Conservation (phyloP, 1,140 invertebrate species). For the Atta texana region DNA sequence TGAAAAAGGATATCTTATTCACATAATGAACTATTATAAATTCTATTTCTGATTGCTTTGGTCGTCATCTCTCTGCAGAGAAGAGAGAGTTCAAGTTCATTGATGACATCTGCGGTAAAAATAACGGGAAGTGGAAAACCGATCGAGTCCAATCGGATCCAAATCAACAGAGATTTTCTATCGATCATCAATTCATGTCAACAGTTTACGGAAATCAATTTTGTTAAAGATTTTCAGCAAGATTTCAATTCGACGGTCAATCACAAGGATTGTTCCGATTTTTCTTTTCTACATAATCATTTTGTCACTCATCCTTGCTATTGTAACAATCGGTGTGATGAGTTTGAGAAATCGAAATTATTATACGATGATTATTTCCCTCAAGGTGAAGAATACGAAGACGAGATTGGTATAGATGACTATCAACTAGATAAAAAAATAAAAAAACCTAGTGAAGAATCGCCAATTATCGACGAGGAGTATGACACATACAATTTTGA, state of each 20-base stretch:
- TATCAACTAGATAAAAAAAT: conserved; percentile 14
- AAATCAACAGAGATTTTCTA: conserved; percentile 64
- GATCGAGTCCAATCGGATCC: conserved; percentile 30
- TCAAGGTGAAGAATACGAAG: conserved; percentile 79
- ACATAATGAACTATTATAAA: conserved; percentile 33
- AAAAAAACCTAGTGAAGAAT: neutral
- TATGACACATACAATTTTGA: conserved; percentile 38
- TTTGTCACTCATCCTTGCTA: neutral
- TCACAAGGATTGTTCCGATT: neutral
- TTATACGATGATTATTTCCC: conserved; percentile 79
- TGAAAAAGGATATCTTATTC: conserved; percentile 36
- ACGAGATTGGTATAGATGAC: conserved; percentile 73
- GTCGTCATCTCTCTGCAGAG: conserved; percentile 66
- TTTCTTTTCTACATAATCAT: neutral
- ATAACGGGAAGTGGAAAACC: conserved; percentile 31
- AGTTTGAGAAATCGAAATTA: neutral
- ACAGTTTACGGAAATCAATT: conserved; percentile 20
- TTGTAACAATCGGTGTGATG: neutral
- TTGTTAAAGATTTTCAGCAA: neutral
- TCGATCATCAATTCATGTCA: conserved; percentile 33
- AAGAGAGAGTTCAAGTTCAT: conserved; percentile 50
- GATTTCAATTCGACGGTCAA: neutral
- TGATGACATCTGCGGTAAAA: conserved; percentile 8
- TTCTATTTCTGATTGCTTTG: conserved; percentile 45
- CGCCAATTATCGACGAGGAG: conserved; percentile 33